Percentiles rank a stretch among this genome's conserved stretches.
Conservation (phyloP, 2,113 vertebrate genomes). For the Riparia riparia region DNA sequence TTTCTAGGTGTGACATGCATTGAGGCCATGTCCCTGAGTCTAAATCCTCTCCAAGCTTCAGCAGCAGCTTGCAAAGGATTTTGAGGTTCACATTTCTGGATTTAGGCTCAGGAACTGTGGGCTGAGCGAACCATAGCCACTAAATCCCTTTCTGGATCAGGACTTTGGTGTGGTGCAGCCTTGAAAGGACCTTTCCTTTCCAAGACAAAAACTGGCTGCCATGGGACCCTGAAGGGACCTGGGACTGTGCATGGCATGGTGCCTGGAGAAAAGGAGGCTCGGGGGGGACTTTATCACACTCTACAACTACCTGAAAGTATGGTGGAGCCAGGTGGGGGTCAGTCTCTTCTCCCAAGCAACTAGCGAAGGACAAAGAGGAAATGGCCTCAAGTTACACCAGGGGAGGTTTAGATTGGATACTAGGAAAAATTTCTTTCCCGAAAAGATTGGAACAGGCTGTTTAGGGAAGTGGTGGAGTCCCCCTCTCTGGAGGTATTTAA, state of each 20-base stretch:
- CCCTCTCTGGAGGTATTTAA: background rate
- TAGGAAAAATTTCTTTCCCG: background rate
- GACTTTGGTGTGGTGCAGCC: background rate
- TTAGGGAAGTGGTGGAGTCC: background rate
- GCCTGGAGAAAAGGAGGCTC: background rate
- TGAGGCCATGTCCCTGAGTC: background rate
- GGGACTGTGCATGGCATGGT: accelerated
- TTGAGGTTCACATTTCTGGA: background rate
- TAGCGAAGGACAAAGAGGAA: background rate
- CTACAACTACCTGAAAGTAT: background rate
- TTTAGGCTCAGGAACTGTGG: background rate
- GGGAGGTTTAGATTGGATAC: background rate
- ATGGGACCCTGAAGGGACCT: background rate
- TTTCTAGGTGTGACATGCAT: background rate
- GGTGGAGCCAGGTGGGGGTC: background rate
- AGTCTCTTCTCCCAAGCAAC: background rate
- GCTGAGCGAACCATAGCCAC: background rate
- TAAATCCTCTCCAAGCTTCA: background rate
- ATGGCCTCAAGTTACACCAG: background rate
- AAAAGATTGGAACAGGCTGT: background rate
- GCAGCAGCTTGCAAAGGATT: background rate
- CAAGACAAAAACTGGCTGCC: background rate
- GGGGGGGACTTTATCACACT: background rate
- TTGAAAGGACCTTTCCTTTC: background rate
- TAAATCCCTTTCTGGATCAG: background rate